Conservation (phyloP, 2,797 vertebrate genomes). For the Ambastaia sidthimunki region DNA sequence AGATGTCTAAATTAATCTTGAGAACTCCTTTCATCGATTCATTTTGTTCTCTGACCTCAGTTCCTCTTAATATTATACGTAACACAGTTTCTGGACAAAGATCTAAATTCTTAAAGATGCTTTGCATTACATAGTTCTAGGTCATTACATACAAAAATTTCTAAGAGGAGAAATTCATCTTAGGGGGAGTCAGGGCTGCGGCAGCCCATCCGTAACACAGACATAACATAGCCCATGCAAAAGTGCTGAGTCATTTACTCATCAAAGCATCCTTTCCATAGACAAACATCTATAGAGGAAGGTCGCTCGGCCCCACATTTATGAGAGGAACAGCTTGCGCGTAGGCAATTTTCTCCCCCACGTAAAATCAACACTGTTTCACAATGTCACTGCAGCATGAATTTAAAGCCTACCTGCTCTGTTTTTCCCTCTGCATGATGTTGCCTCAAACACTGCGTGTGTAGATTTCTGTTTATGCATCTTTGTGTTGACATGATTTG, state of each 20-base stretch:
- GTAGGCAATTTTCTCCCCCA: neutral
- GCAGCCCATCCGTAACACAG: conserved; percentile 36
- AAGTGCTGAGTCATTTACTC: conserved; percentile 51
- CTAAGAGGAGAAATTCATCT: conserved; percentile 34
- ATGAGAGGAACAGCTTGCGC: conserved; percentile 38
- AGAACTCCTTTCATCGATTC: neutral
- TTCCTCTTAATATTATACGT: neutral
- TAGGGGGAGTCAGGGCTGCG: neutral
- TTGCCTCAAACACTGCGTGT: neutral
- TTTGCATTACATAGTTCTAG: conserved; percentile 18
- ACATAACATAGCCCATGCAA: conserved; percentile 34
- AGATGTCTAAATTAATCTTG: neutral
- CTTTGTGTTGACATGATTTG: conserved; percentile 37
- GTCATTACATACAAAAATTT: conserved; percentile 36
- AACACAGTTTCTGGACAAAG: conserved; percentile 12
- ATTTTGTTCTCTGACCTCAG: neutral
- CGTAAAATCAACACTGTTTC: conserved; percentile 21
- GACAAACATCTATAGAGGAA: conserved; percentile 51
- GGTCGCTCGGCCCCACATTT: conserved; percentile 50
- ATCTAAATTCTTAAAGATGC: conserved; percentile 12
- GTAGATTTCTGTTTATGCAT: conserved; percentile 26
- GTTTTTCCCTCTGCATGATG: neutral
- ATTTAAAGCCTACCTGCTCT: conserved; percentile 39
- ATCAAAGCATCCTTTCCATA: conserved; percentile 49
- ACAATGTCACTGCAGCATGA: conserved; percentile 29